phyloP scores from a whole-genome alignment of 2,888 invertebrate genomes.

The Disparrhopalites patrizii region DNA sequence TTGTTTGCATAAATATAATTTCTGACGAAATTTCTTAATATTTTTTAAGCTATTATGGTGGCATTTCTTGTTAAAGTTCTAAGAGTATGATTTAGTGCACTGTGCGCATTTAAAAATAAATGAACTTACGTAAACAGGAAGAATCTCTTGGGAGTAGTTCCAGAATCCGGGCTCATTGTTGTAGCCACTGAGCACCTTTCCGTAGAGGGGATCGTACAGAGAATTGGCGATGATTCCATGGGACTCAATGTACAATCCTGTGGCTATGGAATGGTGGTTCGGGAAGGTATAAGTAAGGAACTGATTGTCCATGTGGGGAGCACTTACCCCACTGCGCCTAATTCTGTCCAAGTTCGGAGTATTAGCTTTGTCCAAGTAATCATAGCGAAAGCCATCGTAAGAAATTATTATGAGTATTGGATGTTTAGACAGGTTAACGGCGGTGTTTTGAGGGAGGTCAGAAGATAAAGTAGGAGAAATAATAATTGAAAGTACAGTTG shows the following conservation, averaged over 20 bases:
- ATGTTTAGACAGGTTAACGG: slow-evolving; percentile 27
- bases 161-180: slow-evolving; percentile 36
- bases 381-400: slow-evolving; percentile 67
- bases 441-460: too few relatives aligned
- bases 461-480: too few relatives aligned
- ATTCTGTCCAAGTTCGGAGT: slow-evolving; percentile 61
- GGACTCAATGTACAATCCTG: slow-evolving; percentile 63
- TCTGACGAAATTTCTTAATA: neutral
- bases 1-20: neutral
- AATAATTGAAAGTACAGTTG: too few relatives aligned
- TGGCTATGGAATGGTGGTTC: slow-evolving; percentile 65
- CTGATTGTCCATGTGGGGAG: slow-evolving; percentile 60
- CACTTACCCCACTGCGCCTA: slow-evolving; percentile 57
- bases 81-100: too few relatives aligned
- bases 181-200: slow-evolving; percentile 31
- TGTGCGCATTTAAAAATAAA: too few relatives aligned
- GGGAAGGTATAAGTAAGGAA: slow-evolving; percentile 70
- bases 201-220: slow-evolving; percentile 57
- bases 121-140: slow-evolving; percentile 40
- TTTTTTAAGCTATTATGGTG: neutral
- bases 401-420: slow-evolving; percentile 58
- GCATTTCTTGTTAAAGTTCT: too few relatives aligned
- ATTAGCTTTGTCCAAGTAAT: slow-evolving; percentile 58
- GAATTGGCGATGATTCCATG: slow-evolving; percentile 67
- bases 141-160: slow-evolving; percentile 35